Evolutionary conservation across 2,797 vertebrate species (phyloP).

Genomic region (Valencia hispanica): DNA sequence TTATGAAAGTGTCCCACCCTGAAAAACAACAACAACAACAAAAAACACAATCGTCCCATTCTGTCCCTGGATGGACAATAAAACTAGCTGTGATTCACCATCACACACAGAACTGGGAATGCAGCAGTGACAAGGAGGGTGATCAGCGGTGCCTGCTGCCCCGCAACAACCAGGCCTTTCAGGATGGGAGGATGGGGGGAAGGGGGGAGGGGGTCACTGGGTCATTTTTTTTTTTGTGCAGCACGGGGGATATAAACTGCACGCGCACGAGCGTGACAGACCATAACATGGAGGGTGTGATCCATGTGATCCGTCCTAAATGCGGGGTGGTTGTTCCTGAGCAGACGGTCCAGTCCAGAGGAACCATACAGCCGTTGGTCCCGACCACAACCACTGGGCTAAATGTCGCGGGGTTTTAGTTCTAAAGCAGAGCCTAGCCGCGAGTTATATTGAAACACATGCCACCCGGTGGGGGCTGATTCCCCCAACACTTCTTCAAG

Average conservation of each 20-base stretch:
- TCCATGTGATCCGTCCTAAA: conserved; percentile 28
- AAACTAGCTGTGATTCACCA: conserved; percentile 33
- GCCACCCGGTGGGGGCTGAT: not conserved
- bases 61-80: conserved; percentile 9
- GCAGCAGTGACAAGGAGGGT: conserved; percentile 47
- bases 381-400: not conserved
- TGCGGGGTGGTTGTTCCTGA: not conserved
- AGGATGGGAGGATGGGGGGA: conserved; percentile 37
- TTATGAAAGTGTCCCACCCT: conserved; percentile 63
- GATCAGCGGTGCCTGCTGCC: conserved; percentile 67
- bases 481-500: not conserved
- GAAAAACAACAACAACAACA: conserved; percentile 15
- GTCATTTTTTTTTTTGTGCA: conserved; percentile 29
- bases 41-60: not conserved
- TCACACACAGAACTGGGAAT: conserved; percentile 16
- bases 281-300: not conserved
- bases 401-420: too few relatives aligned
- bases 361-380: too few relatives aligned
- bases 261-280: not conserved
- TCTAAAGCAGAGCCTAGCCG: too few relatives aligned
- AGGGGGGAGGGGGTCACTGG: conserved; percentile 53
- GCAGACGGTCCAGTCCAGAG: too few relatives aligned
- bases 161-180: conserved; percentile 77
- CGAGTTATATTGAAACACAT: not conserved
- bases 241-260: conserved; percentile 51